A percentile compares a stretch with the other conserved stretches of the same genome.
Conservation (phyloP, 2,888 invertebrate genomes). For the Blera fallax region DNA sequence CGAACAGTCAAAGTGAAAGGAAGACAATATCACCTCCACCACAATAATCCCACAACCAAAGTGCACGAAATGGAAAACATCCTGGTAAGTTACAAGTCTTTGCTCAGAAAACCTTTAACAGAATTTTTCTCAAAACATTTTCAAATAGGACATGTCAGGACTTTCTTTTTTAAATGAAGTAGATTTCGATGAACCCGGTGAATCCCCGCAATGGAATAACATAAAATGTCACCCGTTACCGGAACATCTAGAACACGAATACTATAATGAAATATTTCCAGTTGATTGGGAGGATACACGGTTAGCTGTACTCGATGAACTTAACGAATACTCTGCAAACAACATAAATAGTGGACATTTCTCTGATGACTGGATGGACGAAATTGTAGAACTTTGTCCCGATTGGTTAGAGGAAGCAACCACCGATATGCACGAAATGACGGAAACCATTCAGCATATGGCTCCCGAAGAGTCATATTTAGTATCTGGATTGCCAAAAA, state of each 20-base stretch:
- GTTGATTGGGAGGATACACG: background rate
- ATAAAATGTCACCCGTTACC: background rate
- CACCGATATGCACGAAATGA: background rate
- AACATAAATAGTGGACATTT: background rate
- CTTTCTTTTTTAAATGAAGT: too few species aligned
- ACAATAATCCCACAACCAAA: too few species aligned
- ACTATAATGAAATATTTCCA: background rate
- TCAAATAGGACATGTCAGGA: too few species aligned
- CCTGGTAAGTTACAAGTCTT: too few species aligned
- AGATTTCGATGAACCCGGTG: too few species aligned
- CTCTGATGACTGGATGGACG: background rate
- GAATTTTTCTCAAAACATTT: too few species aligned
- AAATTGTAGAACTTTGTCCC: background rate
- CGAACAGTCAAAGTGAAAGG: too few species aligned
- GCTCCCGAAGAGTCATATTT: background rate
- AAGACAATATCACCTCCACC: too few species aligned
- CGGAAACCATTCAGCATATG: background rate
- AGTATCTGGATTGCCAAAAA: background rate
- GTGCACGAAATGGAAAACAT: too few species aligned
- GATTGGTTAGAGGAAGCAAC: background rate
- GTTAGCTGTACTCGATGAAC: background rate
- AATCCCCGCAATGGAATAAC: background rate
- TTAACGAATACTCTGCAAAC: background rate
- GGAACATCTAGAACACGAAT: background rate
- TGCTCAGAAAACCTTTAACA: too few species aligned